phyloP scores from a whole-genome alignment of 2,888 invertebrate genomes.

The Lottia gigantea region DNA sequence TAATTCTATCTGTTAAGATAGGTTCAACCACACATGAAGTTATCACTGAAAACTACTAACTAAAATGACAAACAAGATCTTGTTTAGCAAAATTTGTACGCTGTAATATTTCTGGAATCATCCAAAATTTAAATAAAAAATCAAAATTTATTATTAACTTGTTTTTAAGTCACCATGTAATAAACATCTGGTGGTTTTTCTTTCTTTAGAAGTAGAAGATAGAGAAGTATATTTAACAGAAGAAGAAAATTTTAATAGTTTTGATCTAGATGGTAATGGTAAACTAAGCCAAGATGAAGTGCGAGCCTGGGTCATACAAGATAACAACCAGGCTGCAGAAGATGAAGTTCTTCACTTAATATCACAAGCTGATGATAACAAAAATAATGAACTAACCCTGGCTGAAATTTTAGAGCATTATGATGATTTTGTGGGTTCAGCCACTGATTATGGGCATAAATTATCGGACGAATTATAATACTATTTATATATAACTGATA shows the following conservation, averaged over 20 bases:
- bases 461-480: constrained; percentile 67
- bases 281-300: constrained; percentile 83
- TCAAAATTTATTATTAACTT: too few species aligned
- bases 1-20: too few species aligned
- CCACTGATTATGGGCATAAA: constrained; percentile 98
- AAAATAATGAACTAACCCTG: constrained; percentile 86
- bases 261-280: constrained; percentile 87
- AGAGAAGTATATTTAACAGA: constrained; percentile 51
- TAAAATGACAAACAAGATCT: too few species aligned
- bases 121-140: too few species aligned
- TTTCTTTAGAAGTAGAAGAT: constrained; percentile 37
- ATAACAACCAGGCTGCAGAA: constrained; percentile 81
- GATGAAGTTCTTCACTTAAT: constrained; percentile 93
- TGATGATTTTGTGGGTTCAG: constrained; percentile 96
- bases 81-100: too few species aligned
- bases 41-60: not conserved
- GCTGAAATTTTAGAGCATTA: constrained; percentile 92
- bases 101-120: too few species aligned
- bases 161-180: too few species aligned
- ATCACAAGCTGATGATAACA: constrained; percentile 60
- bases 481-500: not conserved
- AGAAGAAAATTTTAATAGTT: constrained; percentile 65
- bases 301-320: constrained; percentile 88
- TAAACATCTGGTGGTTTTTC: not conserved
- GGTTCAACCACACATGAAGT: not conserved